phyloP scores from a whole-genome alignment of 2,888 invertebrate genomes.

The Netelia inedita region DNA sequence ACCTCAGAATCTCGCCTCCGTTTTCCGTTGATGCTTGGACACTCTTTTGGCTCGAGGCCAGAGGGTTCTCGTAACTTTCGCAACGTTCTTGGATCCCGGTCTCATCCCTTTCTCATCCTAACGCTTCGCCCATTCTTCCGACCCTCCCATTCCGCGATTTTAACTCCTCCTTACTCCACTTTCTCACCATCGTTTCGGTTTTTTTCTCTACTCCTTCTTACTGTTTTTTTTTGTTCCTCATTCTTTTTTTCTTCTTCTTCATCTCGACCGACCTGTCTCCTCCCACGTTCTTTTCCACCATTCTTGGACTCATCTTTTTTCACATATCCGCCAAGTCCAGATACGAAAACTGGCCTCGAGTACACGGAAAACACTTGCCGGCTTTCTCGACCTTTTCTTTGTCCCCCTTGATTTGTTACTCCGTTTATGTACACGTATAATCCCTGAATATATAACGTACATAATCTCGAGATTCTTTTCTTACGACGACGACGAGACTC shows the following conservation, averaged over 20 bases:
- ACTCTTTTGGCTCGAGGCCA: conserved; percentile 73
- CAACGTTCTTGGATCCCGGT: conserved; percentile 69
- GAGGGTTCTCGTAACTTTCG: conserved; percentile 67
- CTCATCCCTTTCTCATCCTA: conserved; percentile 65
- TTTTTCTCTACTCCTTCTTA: conserved; percentile 39
- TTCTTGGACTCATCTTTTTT: conserved; percentile 30
- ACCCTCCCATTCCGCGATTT: conserved; percentile 63
- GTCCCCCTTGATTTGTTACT: conserved; percentile 58
- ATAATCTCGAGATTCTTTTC: neutral
- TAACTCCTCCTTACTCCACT: conserved; percentile 62
- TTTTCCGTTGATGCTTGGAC: conserved; percentile 63
- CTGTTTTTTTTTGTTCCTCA: neutral
- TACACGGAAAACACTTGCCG: conserved; percentile 20
- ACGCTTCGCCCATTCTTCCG: conserved; percentile 60
- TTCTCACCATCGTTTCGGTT: conserved; percentile 48
- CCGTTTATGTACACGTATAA: conserved; percentile 37
- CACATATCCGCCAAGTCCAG: conserved; percentile 64
- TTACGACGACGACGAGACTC: neutral
- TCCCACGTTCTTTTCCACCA: conserved; percentile 14
- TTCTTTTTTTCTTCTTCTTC: conserved; percentile 21
- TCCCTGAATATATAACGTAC: conserved; percentile 21
- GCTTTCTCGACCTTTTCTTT: conserved; percentile 49
- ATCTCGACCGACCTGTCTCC: conserved; percentile 35
- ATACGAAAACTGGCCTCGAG: conserved; percentile 27
- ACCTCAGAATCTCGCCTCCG: conserved; percentile 13